Evolutionary conservation across 2,888 invertebrate species (phyloP).

Genomic region (Nudaria mundana): DNA sequence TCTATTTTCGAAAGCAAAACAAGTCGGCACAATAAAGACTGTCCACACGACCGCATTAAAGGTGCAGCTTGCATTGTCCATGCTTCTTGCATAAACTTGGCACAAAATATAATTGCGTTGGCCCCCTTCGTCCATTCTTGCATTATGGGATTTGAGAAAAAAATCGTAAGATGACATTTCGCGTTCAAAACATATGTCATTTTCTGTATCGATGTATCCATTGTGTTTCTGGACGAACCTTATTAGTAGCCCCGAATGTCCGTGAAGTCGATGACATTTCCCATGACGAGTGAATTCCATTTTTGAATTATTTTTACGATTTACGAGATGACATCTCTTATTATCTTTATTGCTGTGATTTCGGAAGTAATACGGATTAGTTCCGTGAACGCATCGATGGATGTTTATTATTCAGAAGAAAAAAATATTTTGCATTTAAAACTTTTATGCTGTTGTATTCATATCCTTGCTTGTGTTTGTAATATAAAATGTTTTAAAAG

Average conservation of each 20-base stretch:
- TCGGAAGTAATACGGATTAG: slow-evolving; percentile 71
- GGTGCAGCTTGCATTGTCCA: slow-evolving; percentile 63
- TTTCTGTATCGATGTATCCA: slow-evolving; percentile 69
- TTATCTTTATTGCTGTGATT: slow-evolving; percentile 48
- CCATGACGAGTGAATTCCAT: slow-evolving; percentile 74
- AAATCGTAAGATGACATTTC: slow-evolving; percentile 57
- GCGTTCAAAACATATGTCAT: slow-evolving; percentile 79
- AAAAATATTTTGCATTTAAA: slow-evolving; percentile 16
- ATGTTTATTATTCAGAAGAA: slow-evolving; percentile 36
- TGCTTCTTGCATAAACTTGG: slow-evolving; percentile 50
- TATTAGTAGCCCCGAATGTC: slow-evolving; percentile 54
- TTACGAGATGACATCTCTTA: slow-evolving; percentile 58
- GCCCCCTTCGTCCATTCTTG: slow-evolving; percentile 60
- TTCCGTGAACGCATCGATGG: slow-evolving; percentile 54
- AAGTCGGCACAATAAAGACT: slow-evolving; percentile 50
- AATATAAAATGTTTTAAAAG: no score
- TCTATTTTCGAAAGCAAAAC: slow-evolving; percentile 57
- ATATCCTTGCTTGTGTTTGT: slow-evolving; percentile 23
- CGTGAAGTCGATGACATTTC: slow-evolving; percentile 71
- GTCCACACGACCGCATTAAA: slow-evolving; percentile 64
- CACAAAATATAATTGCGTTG: slow-evolving; percentile 74
- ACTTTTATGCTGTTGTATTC: no score
- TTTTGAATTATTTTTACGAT: slow-evolving; percentile 60
- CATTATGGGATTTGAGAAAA: slow-evolving; percentile 39
- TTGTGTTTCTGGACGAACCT: slow-evolving; percentile 51